These are phyloP conservation scores for Propithecus perrieri DNA, from an alignment of 2,797 vertebrate genomes.

Conservation along the genomic window DNA sequence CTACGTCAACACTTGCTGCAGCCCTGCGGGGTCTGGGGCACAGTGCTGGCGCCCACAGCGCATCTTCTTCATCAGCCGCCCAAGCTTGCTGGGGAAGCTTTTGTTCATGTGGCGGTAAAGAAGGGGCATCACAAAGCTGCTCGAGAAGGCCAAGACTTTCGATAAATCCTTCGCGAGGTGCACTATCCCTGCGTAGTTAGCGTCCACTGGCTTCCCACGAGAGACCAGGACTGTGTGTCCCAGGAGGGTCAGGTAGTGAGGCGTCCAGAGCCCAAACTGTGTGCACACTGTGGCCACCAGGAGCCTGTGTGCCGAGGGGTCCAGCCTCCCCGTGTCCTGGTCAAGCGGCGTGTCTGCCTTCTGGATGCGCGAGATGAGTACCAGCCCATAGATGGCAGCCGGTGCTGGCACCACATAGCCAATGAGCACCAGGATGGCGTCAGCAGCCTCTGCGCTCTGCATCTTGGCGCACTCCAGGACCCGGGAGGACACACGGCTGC, in stretches of 20 bases:
- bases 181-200: slow-evolving; percentile 84
- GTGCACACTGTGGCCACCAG: slow-evolving; percentile 94
- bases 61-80: slow-evolving; percentile 90
- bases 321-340: slow-evolving; percentile 92
- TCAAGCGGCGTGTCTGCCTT: slow-evolving; percentile 95
- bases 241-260: slow-evolving; percentile 94
- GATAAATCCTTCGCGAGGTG: slow-evolving; percentile 91
- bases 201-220: slow-evolving; percentile 82
- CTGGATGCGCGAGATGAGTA: slow-evolving; percentile 91
- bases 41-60: slow-evolving; percentile 91
- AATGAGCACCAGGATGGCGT: slow-evolving; percentile 96
- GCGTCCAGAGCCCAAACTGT: slow-evolving; percentile 96
- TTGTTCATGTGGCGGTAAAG: slow-evolving; percentile 96
- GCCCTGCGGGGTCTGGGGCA: slow-evolving; percentile 88
- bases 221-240: slow-evolving; percentile 90
- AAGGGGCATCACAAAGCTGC: slow-evolving; percentile 95
- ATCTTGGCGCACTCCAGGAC: slow-evolving; percentile 96
- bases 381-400: slow-evolving; percentile 93
- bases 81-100: slow-evolving; percentile 92
- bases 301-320: slow-evolving; percentile 94
- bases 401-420: slow-evolving; percentile 94
- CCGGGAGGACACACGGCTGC: slow-evolving; percentile 95
- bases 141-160: slow-evolving; percentile 94
- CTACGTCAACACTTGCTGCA: slow-evolving; percentile 93
- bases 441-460: slow-evolving; percentile 96